Conservation (phyloP, 2,888 invertebrate genomes). For the Hemaris fuciformis region DNA sequence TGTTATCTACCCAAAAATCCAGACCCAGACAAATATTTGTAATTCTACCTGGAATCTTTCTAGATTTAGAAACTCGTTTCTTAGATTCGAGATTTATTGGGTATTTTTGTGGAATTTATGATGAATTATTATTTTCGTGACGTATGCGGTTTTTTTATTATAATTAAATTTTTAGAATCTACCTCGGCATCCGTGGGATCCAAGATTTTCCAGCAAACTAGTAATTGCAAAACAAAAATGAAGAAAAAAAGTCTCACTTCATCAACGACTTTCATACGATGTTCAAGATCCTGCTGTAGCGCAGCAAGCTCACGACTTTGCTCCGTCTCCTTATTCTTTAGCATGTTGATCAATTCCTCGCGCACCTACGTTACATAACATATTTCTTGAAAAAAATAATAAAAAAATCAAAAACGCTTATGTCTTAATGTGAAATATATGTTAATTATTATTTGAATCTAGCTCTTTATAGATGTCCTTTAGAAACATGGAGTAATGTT, state of each 20-base stretch:
- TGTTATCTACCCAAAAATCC: too few species aligned
- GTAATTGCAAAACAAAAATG: conserved; percentile 18
- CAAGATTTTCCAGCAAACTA: neutral
- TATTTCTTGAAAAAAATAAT: neutral
- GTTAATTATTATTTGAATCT: too few species aligned
- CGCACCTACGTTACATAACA: conserved; percentile 58
- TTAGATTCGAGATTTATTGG: too few species aligned
- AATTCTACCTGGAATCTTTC: too few species aligned
- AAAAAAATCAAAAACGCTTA: neutral
- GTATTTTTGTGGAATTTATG: too few species aligned
- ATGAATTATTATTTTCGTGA: too few species aligned
- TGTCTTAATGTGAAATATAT: too few species aligned
- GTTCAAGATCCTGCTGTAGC: conserved; percentile 68
- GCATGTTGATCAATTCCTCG: conserved; percentile 81
- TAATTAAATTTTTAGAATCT: too few species aligned
- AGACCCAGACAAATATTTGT: too few species aligned
- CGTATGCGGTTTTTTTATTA: too few species aligned
- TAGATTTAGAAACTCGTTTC: too few species aligned
- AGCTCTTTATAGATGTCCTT: neutral
- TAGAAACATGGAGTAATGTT: neutral
- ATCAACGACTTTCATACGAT: conserved; percentile 75
- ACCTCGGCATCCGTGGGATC: too few species aligned
- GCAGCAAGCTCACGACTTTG: conserved; percentile 70
- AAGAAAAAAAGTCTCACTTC: conserved; percentile 58
- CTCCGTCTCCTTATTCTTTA: conserved; percentile 81